Evolutionary conservation across 2,797 vertebrate genomes (phyloP).

Genomic region (Acridotheres tristis): DNA sequence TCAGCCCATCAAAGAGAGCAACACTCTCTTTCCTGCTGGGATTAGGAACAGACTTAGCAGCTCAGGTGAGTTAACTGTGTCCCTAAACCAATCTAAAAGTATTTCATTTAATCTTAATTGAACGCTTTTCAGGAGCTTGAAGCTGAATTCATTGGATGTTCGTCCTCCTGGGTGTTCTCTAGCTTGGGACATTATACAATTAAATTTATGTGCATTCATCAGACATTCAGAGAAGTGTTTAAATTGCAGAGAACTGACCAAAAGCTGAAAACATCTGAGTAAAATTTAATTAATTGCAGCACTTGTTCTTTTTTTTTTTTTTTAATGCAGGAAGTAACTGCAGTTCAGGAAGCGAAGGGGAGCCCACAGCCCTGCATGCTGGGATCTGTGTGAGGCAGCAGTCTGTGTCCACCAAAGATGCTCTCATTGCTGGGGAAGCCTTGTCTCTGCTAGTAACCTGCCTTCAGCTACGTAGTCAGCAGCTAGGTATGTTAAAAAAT

Average conservation of each 20-base stretch:
- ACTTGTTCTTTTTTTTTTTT: background rate
- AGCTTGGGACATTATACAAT: background rate
- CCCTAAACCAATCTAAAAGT: background rate
- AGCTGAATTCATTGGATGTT: background rate
- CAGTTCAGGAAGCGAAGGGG: constrained; percentile 97
- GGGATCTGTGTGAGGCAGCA: constrained; percentile 97
- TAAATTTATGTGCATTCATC: background rate
- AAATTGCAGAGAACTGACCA: background rate
- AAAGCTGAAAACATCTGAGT: background rate
- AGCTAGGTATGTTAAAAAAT: constrained; percentile 81
- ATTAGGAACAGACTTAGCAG: constrained; percentile 95
- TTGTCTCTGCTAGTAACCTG: constrained; percentile 96
- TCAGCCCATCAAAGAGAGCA: constrained; percentile 95
- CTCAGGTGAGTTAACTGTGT: constrained; percentile 81
- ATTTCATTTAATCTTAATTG: background rate
- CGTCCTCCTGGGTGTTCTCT: background rate
- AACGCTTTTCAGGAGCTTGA: background rate
- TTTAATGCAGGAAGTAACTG: constrained; percentile 90
- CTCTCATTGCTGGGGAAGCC: constrained; percentile 95
- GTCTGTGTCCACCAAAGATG: constrained; percentile 94
- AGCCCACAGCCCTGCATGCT: constrained; percentile 89
- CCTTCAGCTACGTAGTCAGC: constrained; percentile 95
- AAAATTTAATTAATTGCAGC: background rate
- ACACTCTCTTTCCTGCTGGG: constrained; percentile 87
- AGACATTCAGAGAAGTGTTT: background rate